Percentiles rank a stretch among this genome's conserved stretches.
These are phyloP conservation scores for Entelurus aequoreus DNA, from an alignment of 2,113 vertebrate species.

Conservation along the genomic window DNA sequence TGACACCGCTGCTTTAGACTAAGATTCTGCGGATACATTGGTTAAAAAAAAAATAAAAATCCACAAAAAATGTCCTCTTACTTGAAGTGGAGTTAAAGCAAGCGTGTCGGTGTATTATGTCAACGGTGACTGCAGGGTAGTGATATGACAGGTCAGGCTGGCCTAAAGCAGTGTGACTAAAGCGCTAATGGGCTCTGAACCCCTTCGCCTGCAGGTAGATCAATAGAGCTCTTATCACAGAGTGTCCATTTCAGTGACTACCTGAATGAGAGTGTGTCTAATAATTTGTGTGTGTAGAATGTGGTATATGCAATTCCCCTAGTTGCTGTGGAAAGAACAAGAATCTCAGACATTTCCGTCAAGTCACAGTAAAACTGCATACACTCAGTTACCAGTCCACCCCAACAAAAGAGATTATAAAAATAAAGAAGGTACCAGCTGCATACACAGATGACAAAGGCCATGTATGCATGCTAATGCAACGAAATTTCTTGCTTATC, in stretches of 20 bases:
- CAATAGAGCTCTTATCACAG: constrained; percentile 36
- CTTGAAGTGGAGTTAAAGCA: background rate
- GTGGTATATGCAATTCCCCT: too few species aligned
- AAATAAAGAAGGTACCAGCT: too few species aligned
- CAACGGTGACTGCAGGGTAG: background rate
- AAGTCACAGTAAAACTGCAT: constrained; percentile 7
- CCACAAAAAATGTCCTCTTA: background rate
- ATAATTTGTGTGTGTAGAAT: background rate
- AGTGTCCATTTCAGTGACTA: constrained; percentile 30
- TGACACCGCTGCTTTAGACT: too few species aligned
- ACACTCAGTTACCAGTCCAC: constrained; percentile 14
- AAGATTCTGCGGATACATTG: too few species aligned
- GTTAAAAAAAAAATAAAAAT: background rate
- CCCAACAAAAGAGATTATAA: too few species aligned
- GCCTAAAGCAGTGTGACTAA: constrained; percentile 35
- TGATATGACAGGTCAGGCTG: constrained; percentile 12
- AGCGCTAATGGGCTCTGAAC: constrained; percentile 34
- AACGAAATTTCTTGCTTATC: too few species aligned
- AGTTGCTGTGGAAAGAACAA: constrained; percentile 17
- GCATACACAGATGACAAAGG: too few species aligned
- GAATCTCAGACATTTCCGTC: constrained; percentile 29
- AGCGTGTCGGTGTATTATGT: constrained; percentile 2
- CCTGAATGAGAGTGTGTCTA: constrained; percentile 15
- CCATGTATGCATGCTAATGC: too few species aligned
- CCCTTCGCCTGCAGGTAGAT: constrained; percentile 29